Percentiles rank a stretch among this genome's conserved stretches.
These are phyloP conservation scores for Callimorpha dominula DNA, from an alignment of 2,888 invertebrate genomes.

Conservation along the genomic window DNA sequence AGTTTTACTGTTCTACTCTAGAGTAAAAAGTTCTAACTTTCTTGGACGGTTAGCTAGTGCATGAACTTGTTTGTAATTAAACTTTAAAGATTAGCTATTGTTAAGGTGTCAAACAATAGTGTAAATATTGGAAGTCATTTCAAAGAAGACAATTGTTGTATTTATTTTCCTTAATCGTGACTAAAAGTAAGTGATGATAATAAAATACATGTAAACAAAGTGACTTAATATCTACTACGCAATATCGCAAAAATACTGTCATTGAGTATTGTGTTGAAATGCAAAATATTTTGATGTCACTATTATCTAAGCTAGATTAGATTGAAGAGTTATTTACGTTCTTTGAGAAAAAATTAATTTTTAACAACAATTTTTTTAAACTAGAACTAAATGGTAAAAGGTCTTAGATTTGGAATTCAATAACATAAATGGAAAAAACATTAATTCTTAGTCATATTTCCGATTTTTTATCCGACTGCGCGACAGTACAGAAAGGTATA, in stretches of 20 bases:
- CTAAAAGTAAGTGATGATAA: constrained; percentile 1
- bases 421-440: too few relatives aligned
- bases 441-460: too few relatives aligned
- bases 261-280: constrained; percentile 19
- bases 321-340: constrained; percentile 1
- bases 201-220: constrained; percentile 33
- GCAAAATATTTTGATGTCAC: constrained; percentile 8
- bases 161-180: not conserved
- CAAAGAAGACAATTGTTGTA: not conserved
- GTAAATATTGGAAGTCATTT: not conserved
- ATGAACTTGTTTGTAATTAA: not conserved
- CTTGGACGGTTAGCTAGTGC: constrained; percentile 5
- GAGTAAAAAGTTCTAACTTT: not conserved
- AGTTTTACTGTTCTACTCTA: too few relatives aligned
- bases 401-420: too few relatives aligned
- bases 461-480: too few relatives aligned
- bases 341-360: not conserved
- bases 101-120: not conserved
- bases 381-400: too few relatives aligned
- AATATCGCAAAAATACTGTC: constrained; percentile 22
- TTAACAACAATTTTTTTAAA: not conserved
- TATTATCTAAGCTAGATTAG: constrained; percentile 6
- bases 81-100: not conserved
- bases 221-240: constrained; percentile 33
- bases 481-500: too few relatives aligned